Evolutionary conservation across 2,888 invertebrate species (phyloP), one percentile per base, ranked within the genome.

Genomic region (Drosophila dives): DNA sequence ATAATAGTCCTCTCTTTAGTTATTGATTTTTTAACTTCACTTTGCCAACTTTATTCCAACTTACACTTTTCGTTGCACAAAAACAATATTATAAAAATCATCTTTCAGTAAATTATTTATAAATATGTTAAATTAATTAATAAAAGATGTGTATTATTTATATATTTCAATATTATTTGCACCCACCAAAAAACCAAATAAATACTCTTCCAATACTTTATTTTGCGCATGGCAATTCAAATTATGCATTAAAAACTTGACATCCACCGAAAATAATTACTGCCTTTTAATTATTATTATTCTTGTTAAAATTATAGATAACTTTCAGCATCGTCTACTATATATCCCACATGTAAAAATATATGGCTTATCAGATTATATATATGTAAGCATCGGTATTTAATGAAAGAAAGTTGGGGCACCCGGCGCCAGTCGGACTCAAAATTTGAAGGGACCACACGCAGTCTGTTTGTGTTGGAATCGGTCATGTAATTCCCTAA

Each of bases 401-500:
- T n/a, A 55, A 72, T 36, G 42, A 15, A 32, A 48, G 42, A 51
- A 72, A 72, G 53, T 53, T 60, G 60, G 12, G 59, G 75, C 80
- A 67, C 63, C 66, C 78, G 86, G 84, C 84, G 84, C 89, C 81
- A 68, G n/a, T 34, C 36, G 54, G 29, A 15, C 50, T 55, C 34
- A 10, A 54, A 42, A 23, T 40, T n/a, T 38, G 55, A 34, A n/a
- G 42, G 54, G 87, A 56, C 87, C 86, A 80, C 90, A 85, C 88
- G 80, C 86, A 71, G 72, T 58, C 73, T 78, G 74, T 84, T 89
- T 78, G 89, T 73, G 68, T 81, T 74, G 84, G 64, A 85, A 82
- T 87, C 89, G 82, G 45, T 89, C 89, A 85, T 76, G 87, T 88
- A 78, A 83, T 79, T 86, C 72, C 65, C 50, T 82, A 77, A 83